Evolutionary conservation across 2,888 invertebrate species (phyloP), one percentile per base, ranked within the genome.

Genomic region (Callinectes sapidus): DNA sequence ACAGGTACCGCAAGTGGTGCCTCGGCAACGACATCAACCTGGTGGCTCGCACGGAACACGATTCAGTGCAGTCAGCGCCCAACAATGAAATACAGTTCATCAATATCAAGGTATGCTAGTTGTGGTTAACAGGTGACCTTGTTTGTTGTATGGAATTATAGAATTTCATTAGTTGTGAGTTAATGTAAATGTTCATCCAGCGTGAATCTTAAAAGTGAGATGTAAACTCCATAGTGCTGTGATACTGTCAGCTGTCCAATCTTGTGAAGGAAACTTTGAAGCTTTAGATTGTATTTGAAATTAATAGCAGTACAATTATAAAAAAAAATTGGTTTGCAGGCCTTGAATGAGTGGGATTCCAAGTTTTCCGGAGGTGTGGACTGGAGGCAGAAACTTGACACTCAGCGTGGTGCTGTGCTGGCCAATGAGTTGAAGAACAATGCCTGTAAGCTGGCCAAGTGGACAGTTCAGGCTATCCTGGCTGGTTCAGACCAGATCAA

Each of bases 301-400:
- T 48, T 48, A 2, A 48, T 48, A 48, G 8, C 10, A 48, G 8
- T 48, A 48, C 8, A 8, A 48, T 48, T 39, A 39, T 39, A 3
- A 10, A 13, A 6, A 28, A 28, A 28, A 71, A 13, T 14, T 90
- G 18, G 18, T 35, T 91, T 86, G 14, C 89, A 94, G 94, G 99
- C 99, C 0, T 96, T 99, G 35, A 99, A 99, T 96, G 99, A 99
- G 96, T 99, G 99, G 99, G 99, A 99, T 96, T 98, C 99, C 0
- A 98, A 98, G 95, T 96, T 96, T 93, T 98, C 98, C 55, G 99
- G 98, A 95, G 99, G 99, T 14, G 98, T 99, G 5, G 99, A 99
- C 95, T 99, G 99, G 99, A 97, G 99, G 90, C 98, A 99, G 95
- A 99, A 99, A 95, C 96, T 99, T 94, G 99, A 99, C 96, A 98